A percentile compares a stretch with the other conserved stretches of the same genome.
Evolutionary conservation across 2,113 vertebrate genomes (phyloP).

Genomic region (Etia nguti): DNA sequence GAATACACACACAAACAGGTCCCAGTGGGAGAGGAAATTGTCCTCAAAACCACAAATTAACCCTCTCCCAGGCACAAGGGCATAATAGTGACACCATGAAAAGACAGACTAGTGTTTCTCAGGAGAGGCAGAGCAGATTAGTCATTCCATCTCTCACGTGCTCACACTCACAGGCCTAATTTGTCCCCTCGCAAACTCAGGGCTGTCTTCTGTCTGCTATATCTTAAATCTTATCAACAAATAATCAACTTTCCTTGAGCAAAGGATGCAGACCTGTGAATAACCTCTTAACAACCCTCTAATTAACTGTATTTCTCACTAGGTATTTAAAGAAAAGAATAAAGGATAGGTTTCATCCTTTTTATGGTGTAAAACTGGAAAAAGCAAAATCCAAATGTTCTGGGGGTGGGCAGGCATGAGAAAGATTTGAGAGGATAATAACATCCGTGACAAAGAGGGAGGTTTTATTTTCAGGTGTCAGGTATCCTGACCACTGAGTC

Average conservation of each 20-base stretch:
- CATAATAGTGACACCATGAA: conserved; percentile 25
- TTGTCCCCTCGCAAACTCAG: not conserved
- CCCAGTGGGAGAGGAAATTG: conserved; percentile 46
- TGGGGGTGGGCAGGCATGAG: not conserved
- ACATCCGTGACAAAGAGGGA: conserved; percentile 23
- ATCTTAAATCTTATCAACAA: not conserved
- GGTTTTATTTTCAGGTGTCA: conserved; percentile 58
- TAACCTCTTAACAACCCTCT: not conserved
- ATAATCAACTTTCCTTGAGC: not conserved
- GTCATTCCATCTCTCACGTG: not conserved
- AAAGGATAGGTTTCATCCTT: not conserved
- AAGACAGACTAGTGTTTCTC: conserved; percentile 36
- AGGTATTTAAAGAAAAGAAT: not conserved
- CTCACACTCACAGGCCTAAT: not conserved
- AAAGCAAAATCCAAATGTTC: not conserved
- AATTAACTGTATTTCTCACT: not conserved
- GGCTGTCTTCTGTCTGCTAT: not conserved
- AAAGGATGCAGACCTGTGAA: not conserved
- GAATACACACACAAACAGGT: conserved; percentile 1
- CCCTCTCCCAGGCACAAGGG: conserved; percentile 3
- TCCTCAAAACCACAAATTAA: conserved; percentile 60
- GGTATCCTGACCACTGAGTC: conserved; percentile 29
- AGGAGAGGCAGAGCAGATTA: not conserved
- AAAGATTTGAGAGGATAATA: conserved; percentile 7
- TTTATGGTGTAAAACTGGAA: not conserved